Evolutionary conservation across 2,888 invertebrate species (phyloP).

Genomic region (Thereva nobilitata): DNA sequence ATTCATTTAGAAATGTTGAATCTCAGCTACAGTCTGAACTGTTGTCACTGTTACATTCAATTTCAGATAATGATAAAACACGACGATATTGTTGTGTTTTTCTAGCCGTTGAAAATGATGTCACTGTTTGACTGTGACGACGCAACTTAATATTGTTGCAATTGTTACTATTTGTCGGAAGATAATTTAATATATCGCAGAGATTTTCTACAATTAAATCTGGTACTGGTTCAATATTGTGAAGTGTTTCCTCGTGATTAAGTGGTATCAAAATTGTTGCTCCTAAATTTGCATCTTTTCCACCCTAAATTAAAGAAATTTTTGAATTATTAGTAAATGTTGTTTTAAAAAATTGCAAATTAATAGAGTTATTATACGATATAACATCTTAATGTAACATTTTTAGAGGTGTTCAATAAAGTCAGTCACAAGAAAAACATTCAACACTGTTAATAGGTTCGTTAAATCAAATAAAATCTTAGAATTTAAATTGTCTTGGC

Average conservation of each 20-base stretch:
- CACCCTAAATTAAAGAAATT: constrained; percentile 62
- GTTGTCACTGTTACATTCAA: constrained; percentile 56
- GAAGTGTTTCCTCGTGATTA: constrained; percentile 45
- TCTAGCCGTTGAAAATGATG: constrained; percentile 35
- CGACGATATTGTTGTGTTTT: constrained; percentile 29
- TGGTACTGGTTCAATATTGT: constrained; percentile 46
- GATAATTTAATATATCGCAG: constrained; percentile 52
- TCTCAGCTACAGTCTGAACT: constrained; percentile 54
- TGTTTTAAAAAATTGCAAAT: too few relatives aligned
- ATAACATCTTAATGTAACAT: too few relatives aligned
- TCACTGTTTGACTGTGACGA: constrained; percentile 13
- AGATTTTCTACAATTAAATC: constrained; percentile 52
- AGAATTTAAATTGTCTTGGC: too few relatives aligned
- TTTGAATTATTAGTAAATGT: too few relatives aligned
- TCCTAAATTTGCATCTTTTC: constrained; percentile 73
- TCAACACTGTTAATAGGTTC: too few relatives aligned
- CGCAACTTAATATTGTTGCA: constrained; percentile 17
- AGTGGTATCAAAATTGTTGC: constrained; percentile 82
- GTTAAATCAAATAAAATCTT: too few relatives aligned
- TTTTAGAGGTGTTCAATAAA: too few relatives aligned
- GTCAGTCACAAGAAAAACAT: too few relatives aligned
- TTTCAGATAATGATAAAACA: constrained; percentile 49
- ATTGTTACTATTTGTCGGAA: constrained; percentile 46
- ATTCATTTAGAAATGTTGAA: background rate
- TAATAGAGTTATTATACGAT: too few relatives aligned